A percentile compares a stretch with the other conserved stretches of the same genome.
Evolutionary conservation across 2,888 invertebrate genomes (phyloP).

Genomic region (Drosophila kambysellisi): DNA sequence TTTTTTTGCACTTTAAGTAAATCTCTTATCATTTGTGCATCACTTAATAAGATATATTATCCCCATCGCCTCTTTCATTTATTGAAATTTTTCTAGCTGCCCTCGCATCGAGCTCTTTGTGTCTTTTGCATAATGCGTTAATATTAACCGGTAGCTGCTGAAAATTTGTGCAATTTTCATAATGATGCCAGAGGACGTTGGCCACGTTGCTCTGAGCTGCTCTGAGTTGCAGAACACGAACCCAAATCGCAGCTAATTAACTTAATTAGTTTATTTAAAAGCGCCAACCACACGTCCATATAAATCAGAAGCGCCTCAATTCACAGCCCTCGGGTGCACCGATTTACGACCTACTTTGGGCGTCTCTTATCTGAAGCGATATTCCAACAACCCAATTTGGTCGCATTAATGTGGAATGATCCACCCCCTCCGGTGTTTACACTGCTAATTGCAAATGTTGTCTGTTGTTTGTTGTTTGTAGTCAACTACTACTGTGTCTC

Average conservation of each 20-base stretch:
- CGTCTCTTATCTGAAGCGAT: constrained; percentile 7
- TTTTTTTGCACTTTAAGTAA: background rate
- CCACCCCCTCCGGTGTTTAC: constrained; percentile 35
- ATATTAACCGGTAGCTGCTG: constrained; percentile 76
- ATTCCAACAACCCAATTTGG: constrained; percentile 30
- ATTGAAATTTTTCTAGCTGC: background rate
- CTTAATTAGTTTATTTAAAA: constrained; percentile 74
- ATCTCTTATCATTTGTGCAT: accelerated
- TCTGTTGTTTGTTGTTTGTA: constrained; percentile 34
- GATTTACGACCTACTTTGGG: constrained; percentile 50
- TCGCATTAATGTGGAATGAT: constrained; percentile 1
- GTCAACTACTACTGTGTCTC: constrained; percentile 35
- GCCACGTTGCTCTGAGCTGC: constrained; percentile 14
- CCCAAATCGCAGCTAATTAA: constrained; percentile 76
- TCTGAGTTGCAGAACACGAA: constrained; percentile 14
- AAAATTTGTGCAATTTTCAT: constrained; percentile 71
- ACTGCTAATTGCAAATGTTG: constrained; percentile 54
- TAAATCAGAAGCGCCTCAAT: constrained; percentile 50
- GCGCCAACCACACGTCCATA: constrained; percentile 37
- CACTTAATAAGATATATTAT: background rate
- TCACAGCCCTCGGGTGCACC: constrained; percentile 25
- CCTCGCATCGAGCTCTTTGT: constrained; percentile 33
- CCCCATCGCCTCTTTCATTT: background rate
- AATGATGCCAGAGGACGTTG: constrained; percentile 58
- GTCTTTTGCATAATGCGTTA: constrained; percentile 74